Evolutionary conservation across 1,140 invertebrate genomes (phyloP).

Genomic region (Limonius californicus): DNA sequence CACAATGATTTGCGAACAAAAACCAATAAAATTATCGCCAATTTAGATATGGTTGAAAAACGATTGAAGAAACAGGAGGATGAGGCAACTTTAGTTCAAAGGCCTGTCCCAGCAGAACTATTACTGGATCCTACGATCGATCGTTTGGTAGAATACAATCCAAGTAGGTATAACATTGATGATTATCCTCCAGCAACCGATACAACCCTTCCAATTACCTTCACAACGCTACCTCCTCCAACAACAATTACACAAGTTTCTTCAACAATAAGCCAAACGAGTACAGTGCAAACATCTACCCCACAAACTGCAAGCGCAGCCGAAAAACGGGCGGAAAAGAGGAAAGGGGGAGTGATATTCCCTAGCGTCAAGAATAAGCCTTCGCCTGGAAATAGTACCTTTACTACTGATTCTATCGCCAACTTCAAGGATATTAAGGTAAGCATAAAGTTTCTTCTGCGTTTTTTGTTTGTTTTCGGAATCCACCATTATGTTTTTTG

Average conservation of each 20-base stretch:
- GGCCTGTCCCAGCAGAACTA: slow-evolving; percentile 67
- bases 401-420: slow-evolving; percentile 66
- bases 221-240: slow-evolving; percentile 43
- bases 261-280: slow-evolving; percentile 37
- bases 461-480: too few species aligned
- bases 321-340: slow-evolving; percentile 48
- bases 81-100: slow-evolving; percentile 66
- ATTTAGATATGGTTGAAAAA: slow-evolving; percentile 79
- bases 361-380: slow-evolving; percentile 88
- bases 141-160: slow-evolving; percentile 70
- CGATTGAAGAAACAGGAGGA: slow-evolving; percentile 78
- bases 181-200: slow-evolving; percentile 31
- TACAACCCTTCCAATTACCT: slow-evolving; percentile 39
- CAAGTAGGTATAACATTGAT: slow-evolving; percentile 43
- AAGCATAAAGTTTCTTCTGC: too few species aligned
- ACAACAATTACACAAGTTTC: slow-evolving; percentile 40
- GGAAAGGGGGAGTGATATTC: slow-evolving; percentile 80
- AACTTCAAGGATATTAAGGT: slow-evolving; percentile 80
- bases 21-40: slow-evolving; percentile 83
- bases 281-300: slow-evolving; percentile 33
- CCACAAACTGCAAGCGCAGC: slow-evolving; percentile 43
- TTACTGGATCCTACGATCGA: slow-evolving; percentile 71
- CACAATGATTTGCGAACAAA: slow-evolving; percentile 76
- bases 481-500: too few species aligned
- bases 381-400: slow-evolving; percentile 74